Base-by-base conservation (phyloP, 2,113 vertebrate species). In the Gopherus flavomarginatus region DNA sequence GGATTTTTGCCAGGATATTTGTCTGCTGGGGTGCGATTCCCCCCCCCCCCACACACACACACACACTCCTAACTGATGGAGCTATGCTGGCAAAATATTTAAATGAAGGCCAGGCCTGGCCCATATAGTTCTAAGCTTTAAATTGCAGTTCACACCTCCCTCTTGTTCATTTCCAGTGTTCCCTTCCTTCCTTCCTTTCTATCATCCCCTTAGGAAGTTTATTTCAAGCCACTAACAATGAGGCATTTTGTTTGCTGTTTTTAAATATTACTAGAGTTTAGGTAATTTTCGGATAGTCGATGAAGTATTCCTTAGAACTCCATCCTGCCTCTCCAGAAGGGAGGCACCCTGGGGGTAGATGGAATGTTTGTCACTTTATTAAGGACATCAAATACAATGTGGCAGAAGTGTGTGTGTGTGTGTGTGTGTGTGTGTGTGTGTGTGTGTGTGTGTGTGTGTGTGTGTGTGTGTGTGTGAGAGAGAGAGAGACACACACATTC, bases 401-500 rank as follows among this genome's bases (percentile, higher is more conserved):
- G 77, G 50, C 82, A 72, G 1, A 19, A 49, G 85, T 91, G 50
- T 65, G 53, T 0, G 0, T 54, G 26, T 77, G 14, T 22, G n/a
- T n/a, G n/a, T n/a, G n/a, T n/a, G n/a, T n/a, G n/a, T n/a, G n/a
- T n/a, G n/a, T n/a, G n/a, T n/a, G n/a, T n/a, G n/a, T n/a, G n/a
- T n/a, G n/a, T n/a, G n/a, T n/a, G n/a, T n/a, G n/a, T n/a, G n/a
- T n/a, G n/a, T n/a, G n/a, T n/a, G 27, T 69, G 14, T 22, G 1
- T 0, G 24, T 81, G 52, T 88, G n/a, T 77, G 29, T 5, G 17
- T 24, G 38, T 21, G 29, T 8, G 6, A 5, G 31, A 31, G 11
- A 59, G 24, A 59, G 26, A 57, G 56, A 57, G 19, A 54, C 5
- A 56, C 4, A 57, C 8, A 2, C 52, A n/a, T 89, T 5, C 27